Conservation (phyloP, 2,797 vertebrate genomes). For the Oceanodroma leucorhoa region DNA sequence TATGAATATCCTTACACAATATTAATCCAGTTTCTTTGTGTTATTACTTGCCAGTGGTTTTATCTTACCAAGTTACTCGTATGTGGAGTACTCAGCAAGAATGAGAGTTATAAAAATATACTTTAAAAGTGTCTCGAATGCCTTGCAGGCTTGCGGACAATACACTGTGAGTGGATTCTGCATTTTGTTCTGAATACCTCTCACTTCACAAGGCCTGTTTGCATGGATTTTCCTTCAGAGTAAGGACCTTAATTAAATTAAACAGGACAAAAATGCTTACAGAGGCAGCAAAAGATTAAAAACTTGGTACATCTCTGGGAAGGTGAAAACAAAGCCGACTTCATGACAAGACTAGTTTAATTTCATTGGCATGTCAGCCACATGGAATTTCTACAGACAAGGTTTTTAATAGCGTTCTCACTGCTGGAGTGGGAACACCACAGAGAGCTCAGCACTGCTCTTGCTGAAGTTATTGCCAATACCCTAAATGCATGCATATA, state of each 20-base stretch:
- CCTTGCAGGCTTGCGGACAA: not conserved
- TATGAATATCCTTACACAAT: conserved; percentile 45
- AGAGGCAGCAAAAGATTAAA: not conserved
- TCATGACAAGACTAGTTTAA: not conserved
- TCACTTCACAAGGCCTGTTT: not conserved
- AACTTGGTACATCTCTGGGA: not conserved
- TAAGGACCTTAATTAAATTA: not conserved
- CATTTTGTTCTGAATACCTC: not conserved
- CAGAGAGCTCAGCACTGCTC: not conserved
- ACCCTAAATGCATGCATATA: not conserved
- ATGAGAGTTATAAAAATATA: not conserved
- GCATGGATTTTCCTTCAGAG: not conserved
- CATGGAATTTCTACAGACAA: not conserved
- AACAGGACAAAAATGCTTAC: not conserved
- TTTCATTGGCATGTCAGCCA: not conserved
- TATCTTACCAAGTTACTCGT: not conserved
- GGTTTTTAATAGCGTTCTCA: not conserved
- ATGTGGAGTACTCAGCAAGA: not conserved
- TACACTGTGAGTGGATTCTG: not conserved
- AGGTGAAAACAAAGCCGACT: not conserved
- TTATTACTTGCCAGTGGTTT: not conserved
- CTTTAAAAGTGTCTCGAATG: not conserved
- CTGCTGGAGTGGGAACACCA: not conserved
- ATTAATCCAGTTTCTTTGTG: conserved; percentile 33
- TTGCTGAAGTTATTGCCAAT: not conserved